Evolutionary conservation across 2,113 vertebrate genomes (phyloP).

Genomic region (Dermatemys mawii): DNA sequence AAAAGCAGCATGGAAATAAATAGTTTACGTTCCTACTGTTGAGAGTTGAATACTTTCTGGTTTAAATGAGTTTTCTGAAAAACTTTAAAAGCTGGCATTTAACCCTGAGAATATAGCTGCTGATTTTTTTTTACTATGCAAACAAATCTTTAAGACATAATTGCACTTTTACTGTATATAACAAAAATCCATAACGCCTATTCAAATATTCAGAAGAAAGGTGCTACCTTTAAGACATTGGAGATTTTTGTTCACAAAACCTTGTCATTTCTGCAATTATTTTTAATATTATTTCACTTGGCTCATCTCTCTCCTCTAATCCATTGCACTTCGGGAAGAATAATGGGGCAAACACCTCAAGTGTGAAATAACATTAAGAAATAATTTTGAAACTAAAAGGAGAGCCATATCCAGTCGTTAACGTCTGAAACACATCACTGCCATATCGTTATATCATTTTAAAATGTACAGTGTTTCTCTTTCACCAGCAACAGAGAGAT

Average conservation of each 20-base stretch:
- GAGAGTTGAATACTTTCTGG: background rate
- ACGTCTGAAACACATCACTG: background rate
- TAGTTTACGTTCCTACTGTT: background rate
- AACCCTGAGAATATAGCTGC: constrained; percentile 64
- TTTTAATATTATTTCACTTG: constrained; percentile 40
- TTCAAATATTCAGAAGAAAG: constrained; percentile 41
- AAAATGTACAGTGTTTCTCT: constrained; percentile 38
- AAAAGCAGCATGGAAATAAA: background rate
- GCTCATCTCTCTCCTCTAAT: constrained; percentile 30
- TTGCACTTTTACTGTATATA: constrained; percentile 59
- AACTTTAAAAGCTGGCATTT: constrained; percentile 32
- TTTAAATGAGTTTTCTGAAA: background rate
- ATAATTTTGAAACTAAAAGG: constrained; percentile 18
- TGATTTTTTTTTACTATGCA: constrained; percentile 34
- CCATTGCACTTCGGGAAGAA: background rate
- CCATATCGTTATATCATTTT: background rate
- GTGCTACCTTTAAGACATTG: constrained; percentile 70
- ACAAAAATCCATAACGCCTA: constrained; percentile 39
- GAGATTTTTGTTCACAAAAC: constrained; percentile 55
- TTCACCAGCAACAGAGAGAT: constrained; percentile 5
- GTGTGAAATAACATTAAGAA: constrained; percentile 54
- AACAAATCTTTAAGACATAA: constrained; percentile 69
- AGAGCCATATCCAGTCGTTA: background rate
- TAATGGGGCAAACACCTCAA: background rate
- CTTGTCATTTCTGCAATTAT: constrained; percentile 9